Evolutionary conservation across 2,113 vertebrate genomes (phyloP), one percentile per base, ranked within the genome.

Genomic region (Baryphthengus martii): DNA sequence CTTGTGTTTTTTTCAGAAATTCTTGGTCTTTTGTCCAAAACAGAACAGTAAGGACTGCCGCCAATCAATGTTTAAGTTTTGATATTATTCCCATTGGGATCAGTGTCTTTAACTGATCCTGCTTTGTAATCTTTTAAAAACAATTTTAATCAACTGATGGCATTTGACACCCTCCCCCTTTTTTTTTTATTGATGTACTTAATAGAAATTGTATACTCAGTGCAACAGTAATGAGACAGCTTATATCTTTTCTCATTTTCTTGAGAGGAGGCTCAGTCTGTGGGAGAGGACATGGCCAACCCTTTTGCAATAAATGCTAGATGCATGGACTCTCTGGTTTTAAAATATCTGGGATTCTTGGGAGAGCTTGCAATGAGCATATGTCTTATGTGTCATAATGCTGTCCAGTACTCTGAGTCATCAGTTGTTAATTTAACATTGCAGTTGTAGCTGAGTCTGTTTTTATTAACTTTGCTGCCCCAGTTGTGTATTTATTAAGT

Each of bases 261-360:
- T 83, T 73, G 33, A 70, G 50, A 73, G 20, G 88, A 50, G 18
- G 21, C 58, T 88, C 28, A 18, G 23, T 79, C 49, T 61, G 58
- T 76, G 53, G n/a, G 85, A 90, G 13, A 79, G 29, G 24, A 80
- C 35, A 25, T 4, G 15, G 61, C 26, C 19, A 17, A 19, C 23
- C 4, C 28, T 80, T 94, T 77, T 77, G 72, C 65, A 88, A 45
- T 77, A 81, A 47, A 52, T 37, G 42, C 23, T 88, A 75, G 61
- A 86, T 72, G 55, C 53, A 70, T 56, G 62, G 76, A 65, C 28
- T 56, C 33, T 67, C 71, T 75, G 61, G 35, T 82, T 94, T 91
- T 93, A 84, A 90, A 94, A 92, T 96, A 89, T 37, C 88, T 93
- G 68, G 31, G 76, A 96, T 96, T 97, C 73, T 92, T 90, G 62